Base-by-base conservation (phyloP, 2,113 vertebrate species). In the Phaetusa simplex region DNA sequence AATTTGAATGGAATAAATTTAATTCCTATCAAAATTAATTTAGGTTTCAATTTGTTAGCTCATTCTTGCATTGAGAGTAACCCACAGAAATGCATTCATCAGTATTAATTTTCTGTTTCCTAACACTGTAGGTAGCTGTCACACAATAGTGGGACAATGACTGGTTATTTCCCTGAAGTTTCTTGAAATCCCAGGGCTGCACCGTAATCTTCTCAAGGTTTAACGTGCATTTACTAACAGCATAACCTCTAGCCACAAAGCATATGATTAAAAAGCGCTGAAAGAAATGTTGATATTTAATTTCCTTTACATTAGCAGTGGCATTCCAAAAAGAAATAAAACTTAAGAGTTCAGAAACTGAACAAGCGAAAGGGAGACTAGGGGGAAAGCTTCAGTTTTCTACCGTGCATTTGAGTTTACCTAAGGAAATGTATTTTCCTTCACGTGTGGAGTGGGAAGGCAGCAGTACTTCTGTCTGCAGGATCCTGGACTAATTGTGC, bases 231-330 rank as follows among this genome's bases (percentile, higher is more conserved):
- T 96, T 95, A 73, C 62, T 87, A 86, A 80, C 22, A 61, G 82
- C 7, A 0, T 81, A 94, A 86, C 38, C 95, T 96, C 59, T 91
- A 81, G 42, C 91, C 91, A 94, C 89, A 96, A 85, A 96, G 64
- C 64, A 49, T 66, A 67, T 81, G 82, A 97, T 97, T 97, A 96
- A 96, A 94, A 96, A 89, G 94, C 80, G 95, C 84, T 96, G 97
- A 97, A 97, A 97, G 96, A 95, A 93, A 97, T 93, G 87, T 91
- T 93, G 83, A 86, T 96, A 93, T 95, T 95, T 96, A 82, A 96
- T 97, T 97, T 97, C 93, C 89, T 96, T 93, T 94, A 96, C 53
- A 85, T 96, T 95, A 95, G 79, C 74, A 81, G 47, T 85, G 71
- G 34, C 61, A 77, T 95, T 96, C 64, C 38, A 88, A 70, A 94